Evolutionary conservation across 2,113 vertebrate genomes (phyloP).

Genomic region (Camelus dromedarius): DNA sequence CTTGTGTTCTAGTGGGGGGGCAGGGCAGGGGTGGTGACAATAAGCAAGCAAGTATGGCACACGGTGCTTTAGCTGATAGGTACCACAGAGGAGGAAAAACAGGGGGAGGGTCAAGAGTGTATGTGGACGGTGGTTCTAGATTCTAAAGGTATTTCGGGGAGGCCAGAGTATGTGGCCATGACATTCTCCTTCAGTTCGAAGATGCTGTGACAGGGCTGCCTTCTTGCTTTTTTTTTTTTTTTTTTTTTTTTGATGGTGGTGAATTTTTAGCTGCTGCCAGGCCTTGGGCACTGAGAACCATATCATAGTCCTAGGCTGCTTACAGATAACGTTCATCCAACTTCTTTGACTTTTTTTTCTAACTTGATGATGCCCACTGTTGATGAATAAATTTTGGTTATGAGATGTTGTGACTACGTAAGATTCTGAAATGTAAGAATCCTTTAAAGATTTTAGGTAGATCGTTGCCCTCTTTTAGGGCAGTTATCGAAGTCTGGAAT

Average conservation of each 20-base stretch:
- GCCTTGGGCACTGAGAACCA: not conserved
- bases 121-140: not conserved
- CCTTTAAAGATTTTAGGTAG: not conserved
- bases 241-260: not conserved
- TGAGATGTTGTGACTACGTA: not conserved
- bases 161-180: not conserved
- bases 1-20: not conserved
- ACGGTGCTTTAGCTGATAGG: not conserved
- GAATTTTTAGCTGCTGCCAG: not conserved
- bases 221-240: not conserved
- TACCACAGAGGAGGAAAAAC: too few species aligned
- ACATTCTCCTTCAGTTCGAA: not conserved
- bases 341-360: slow-evolving; percentile 39
- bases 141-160: not conserved
- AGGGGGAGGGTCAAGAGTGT: too few species aligned
- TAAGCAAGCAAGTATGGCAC: not conserved
- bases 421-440: slow-evolving; percentile 37
- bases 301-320: not conserved
- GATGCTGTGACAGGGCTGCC: not conserved
- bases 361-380: not conserved
- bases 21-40: not conserved
- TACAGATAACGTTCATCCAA: not conserved
- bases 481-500: slow-evolving; percentile 56
- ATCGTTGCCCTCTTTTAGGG: not conserved
- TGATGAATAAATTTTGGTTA: not conserved